Percentiles rank a stretch among this genome's conserved stretches.
These are phyloP conservation scores for Ellobius talpinus DNA, from an alignment of 2,113 vertebrate genomes.

Conservation along the genomic window DNA sequence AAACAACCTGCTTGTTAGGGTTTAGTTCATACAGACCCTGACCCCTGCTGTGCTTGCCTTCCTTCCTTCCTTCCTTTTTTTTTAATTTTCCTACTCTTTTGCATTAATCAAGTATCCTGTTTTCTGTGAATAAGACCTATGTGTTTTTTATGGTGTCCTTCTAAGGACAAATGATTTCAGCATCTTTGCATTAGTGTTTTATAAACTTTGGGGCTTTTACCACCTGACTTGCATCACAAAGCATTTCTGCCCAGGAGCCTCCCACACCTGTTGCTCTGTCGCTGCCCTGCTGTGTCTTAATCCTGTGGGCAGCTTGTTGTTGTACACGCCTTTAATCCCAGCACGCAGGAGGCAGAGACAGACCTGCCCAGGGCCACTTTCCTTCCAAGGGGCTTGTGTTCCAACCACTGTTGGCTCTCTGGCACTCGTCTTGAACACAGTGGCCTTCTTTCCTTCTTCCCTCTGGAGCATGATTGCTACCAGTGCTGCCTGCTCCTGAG, in stretches of 20 bases:
- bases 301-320: background rate
- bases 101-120: background rate
- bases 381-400: background rate
- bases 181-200: background rate
- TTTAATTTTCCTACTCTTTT: background rate
- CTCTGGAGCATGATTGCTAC: background rate
- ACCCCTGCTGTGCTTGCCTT: background rate
- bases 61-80: background rate
- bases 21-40: background rate
- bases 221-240: background rate
- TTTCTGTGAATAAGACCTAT: background rate
- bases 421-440: background rate
- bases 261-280: background rate
- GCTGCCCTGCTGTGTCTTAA: background rate
- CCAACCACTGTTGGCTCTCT: background rate
- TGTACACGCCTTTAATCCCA: too few species aligned
- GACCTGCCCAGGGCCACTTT: background rate
- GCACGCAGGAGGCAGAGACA: too few species aligned
- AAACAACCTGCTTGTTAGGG: background rate
- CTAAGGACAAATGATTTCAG: rapidly evolving
- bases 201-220: background rate
- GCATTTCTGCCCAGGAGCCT: background rate
- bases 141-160: background rate
- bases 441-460: too few species aligned
- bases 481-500: rapidly evolving